phyloP scores from a whole-genome alignment of 2,888 invertebrate species.

The Agapostemon virescens region DNA sequence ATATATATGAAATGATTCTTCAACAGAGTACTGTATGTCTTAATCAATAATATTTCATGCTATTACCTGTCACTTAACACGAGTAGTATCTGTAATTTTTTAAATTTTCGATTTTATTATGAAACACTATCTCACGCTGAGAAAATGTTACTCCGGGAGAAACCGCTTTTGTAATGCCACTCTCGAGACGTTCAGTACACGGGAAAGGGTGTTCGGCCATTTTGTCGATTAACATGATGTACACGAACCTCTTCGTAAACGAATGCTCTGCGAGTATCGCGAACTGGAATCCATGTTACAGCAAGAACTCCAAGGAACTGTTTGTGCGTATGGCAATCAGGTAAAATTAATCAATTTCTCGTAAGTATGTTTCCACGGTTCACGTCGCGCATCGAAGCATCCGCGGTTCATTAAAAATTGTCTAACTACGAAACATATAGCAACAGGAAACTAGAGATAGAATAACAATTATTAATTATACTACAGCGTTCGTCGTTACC shows the following conservation, averaged over 20 bases:
- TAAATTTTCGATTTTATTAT: neutral
- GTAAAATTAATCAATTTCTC: conserved; percentile 22
- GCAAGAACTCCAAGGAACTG: conserved; percentile 30
- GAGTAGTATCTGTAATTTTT: neutral
- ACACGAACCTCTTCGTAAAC: conserved; percentile 13
- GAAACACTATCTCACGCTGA: neutral
- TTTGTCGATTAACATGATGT: neutral
- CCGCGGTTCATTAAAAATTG: conserved; percentile 35
- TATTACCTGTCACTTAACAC: neutral
- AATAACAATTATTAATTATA: conserved; percentile 28
- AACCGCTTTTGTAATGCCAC: neutral
- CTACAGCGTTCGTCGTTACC: neutral
- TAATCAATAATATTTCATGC: too few species aligned
- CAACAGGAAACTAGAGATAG: conserved; percentile 34
- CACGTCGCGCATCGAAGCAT: conserved; percentile 22
- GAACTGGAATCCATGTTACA: conserved; percentile 1
- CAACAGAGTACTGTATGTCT: neutral
- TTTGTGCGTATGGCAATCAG: conserved; percentile 52
- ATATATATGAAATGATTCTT: neutral
- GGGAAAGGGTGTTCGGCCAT: conserved; percentile 45
- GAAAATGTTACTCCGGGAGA: neutral
- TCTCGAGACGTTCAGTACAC: neutral
- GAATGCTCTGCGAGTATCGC: conserved; percentile 30
- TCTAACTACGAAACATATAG: conserved; percentile 44
- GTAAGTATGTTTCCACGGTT: conserved; percentile 49